Percentiles rank a stretch among this genome's conserved stretches.
Conservation (phyloP, 2,797 vertebrate genomes). For the Eulemur rubriventer region DNA sequence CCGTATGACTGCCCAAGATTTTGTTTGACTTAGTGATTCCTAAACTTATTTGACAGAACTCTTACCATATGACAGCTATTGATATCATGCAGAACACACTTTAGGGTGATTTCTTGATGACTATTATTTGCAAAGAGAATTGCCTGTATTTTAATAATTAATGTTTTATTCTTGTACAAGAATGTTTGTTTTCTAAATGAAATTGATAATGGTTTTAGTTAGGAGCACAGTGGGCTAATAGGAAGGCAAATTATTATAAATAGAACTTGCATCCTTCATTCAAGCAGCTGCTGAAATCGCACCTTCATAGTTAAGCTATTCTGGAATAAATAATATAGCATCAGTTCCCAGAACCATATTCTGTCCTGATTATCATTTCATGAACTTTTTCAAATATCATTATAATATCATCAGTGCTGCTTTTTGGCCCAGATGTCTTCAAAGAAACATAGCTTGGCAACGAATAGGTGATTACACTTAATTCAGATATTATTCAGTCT, state of each 20-base stretch:
- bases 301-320: slow-evolving; percentile 33
- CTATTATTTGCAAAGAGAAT: slow-evolving; percentile 46
- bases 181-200: slow-evolving; percentile 49
- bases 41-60: neutral
- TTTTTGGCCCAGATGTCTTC: slow-evolving; percentile 27
- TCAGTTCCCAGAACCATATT: slow-evolving; percentile 14
- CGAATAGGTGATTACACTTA: slow-evolving; percentile 7
- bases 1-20: neutral
- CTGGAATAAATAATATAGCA: slow-evolving; percentile 28
- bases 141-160: slow-evolving; percentile 31
- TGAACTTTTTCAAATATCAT: neutral
- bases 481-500: neutral
- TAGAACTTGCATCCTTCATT: slow-evolving; percentile 36
- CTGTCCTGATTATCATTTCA: slow-evolving; percentile 25
- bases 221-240: neutral
- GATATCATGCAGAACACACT: neutral
- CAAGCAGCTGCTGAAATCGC: slow-evolving; percentile 12
- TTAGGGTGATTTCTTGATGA: slow-evolving; percentile 33
- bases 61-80: neutral
- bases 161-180: neutral
- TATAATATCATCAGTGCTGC: neutral
- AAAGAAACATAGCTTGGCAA: neutral
- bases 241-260: slow-evolving; percentile 35
- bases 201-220: slow-evolving; percentile 43
- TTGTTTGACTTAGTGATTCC: neutral